A percentile compares a stretch with the other conserved stretches of the same genome.
These are phyloP conservation scores for Amphipyra tragopoginis DNA, from an alignment of 2,888 invertebrate species.

Conservation along the genomic window DNA sequence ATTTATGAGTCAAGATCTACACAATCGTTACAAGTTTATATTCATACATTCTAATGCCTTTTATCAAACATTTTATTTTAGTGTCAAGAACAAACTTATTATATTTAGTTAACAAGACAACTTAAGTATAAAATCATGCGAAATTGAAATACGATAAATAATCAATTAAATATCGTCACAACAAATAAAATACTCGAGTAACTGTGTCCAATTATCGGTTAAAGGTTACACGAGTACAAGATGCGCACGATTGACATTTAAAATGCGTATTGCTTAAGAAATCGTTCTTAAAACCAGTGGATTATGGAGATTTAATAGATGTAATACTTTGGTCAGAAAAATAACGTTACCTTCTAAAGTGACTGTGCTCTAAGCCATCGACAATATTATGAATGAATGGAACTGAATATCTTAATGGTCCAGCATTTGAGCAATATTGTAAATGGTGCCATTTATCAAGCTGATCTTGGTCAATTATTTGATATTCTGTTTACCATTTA, in stretches of 20 bases:
- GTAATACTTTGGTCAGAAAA: conserved; percentile 29
- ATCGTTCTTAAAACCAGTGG: conserved; percentile 36
- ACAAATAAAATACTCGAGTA: conserved; percentile 51
- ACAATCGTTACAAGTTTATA: not conserved
- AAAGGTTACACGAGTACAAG: conserved; percentile 60
- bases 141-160: conserved; percentile 39
- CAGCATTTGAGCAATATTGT: conserved; percentile 6
- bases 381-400: conserved; percentile 26
- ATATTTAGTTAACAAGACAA: conserved; percentile 30
- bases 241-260: conserved; percentile 69
- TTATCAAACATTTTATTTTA: conserved; percentile 24
- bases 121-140: conserved; percentile 33
- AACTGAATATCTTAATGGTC: conserved; percentile 3
- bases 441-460: conserved; percentile 18
- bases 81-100: conserved; percentile 40
- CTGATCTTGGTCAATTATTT: conserved; percentile 17
- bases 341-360: conserved; percentile 35
- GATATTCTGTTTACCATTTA: not conserved
- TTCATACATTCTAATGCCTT: conserved; percentile 10
- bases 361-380: conserved; percentile 16
- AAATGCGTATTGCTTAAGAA: conserved; percentile 61
- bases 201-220: conserved; percentile 59
- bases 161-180: conserved; percentile 53
- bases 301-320: conserved; percentile 47
- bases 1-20: not conserved